Evolutionary conservation across 2,888 invertebrate genomes (phyloP), one percentile per base, ranked within the genome.

Genomic region (Hydrotaea diabolus): DNA sequence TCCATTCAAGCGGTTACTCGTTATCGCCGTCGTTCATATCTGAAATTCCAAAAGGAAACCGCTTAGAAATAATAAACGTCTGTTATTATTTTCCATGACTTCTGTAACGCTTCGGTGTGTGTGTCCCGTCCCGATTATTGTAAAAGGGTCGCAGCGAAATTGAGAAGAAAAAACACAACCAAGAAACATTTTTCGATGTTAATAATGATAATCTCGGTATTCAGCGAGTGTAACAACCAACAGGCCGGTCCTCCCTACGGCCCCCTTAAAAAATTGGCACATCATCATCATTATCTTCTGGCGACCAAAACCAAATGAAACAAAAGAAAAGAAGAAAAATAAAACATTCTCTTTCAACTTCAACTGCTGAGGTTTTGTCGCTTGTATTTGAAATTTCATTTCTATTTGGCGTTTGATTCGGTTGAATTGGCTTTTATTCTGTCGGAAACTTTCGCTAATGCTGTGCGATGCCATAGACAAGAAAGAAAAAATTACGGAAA

Each of bases 361-460:
- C n/a, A n/a, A n/a, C n/a, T n/a, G n/a, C 8, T 36, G 9, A 39
- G 39, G 39, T 39, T 26, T 26, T 59, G 59, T 59, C 59, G 59
- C 59, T 19, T 55, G 17, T 55, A 21, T 55, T 59, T 59, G 19
- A 26, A 15, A 59, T 59, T 23, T 59, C 23, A 3, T 26, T 59
- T 59, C 23, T 59, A 11, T 59, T 23, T 59, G 59, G 15, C 59
- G 23, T 15, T 59, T 23, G 59, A 23, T 59, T 59, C 23, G 59
- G 3, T 23, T 15, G 23, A 26, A 59, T 69, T 69, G 21, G 69
- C 72, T 64, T 72, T 31, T 11, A 8, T 39, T 36, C 36, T 49
- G 79, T 74, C 26, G 53, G 13, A 43, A 83, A 77, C 79, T 83
- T 83, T 83, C 83, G 66, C 80, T 43, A 69, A 69, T 15, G 21